phyloP scores from a whole-genome alignment of 2,888 invertebrate genomes.

The Callimorpha dominula region DNA sequence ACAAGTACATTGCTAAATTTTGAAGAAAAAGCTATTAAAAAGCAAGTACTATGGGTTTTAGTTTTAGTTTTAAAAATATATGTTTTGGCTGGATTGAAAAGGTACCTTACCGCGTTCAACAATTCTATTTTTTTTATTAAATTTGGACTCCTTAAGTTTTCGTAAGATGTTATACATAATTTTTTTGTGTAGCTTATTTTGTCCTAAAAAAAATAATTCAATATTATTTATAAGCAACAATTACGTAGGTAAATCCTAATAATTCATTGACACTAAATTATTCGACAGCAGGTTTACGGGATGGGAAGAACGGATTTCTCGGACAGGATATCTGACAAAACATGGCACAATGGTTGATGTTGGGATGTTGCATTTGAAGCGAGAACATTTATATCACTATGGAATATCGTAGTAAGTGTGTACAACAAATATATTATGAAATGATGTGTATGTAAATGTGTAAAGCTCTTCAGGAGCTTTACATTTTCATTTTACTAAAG shows the following conservation, averaged over 20 bases:
- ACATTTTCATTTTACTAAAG: no score
- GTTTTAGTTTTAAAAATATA: background rate
- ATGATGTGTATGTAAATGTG: no score
- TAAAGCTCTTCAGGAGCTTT: no score
- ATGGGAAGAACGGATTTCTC: background rate
- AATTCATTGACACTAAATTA: background rate
- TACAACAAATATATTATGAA: no score
- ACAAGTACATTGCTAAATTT: background rate
- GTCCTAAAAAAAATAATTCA: background rate
- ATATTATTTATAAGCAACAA: background rate
- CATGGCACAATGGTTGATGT: background rate
- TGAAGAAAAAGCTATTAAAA: background rate
- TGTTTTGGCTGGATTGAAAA: background rate
- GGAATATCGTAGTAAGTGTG: background rate
- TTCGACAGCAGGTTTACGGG: background rate
- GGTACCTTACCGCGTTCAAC: background rate
- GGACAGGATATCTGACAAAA: background rate
- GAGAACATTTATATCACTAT: background rate
- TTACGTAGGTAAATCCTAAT: background rate
- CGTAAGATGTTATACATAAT: background rate
- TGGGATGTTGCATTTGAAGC: background rate
- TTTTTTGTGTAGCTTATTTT: background rate
- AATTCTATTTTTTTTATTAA: conserved; percentile 1
- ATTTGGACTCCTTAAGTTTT: background rate
- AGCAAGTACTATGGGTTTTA: background rate